phyloP scores from a whole-genome alignment of 2,797 vertebrate species.

The Lerista edwardsae region DNA sequence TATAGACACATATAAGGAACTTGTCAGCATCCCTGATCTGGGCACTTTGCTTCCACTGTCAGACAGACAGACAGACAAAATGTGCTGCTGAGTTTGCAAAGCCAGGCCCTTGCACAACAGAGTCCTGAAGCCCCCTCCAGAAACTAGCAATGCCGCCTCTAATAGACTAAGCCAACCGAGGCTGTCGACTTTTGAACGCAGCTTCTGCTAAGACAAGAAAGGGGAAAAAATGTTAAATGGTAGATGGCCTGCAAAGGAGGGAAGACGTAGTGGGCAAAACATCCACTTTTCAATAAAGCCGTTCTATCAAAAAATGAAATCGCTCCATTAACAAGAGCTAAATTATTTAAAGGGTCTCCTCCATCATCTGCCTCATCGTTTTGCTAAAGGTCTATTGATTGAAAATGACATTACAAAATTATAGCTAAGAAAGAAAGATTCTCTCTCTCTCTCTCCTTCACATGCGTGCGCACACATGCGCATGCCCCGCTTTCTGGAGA shows the following conservation, averaged over 20 bases:
- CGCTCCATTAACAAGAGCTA: slow-evolving; percentile 57
- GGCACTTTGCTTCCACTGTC: no score
- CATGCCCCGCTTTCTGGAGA: neutral
- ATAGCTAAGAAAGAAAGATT: slow-evolving; percentile 49
- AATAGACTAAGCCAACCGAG: neutral
- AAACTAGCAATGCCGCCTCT: neutral
- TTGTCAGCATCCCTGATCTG: no score
- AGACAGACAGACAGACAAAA: neutral
- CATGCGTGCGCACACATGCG: neutral
- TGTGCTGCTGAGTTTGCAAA: neutral
- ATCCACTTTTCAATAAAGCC: slow-evolving; percentile 57
- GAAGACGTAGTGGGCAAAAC: slow-evolving; percentile 56
- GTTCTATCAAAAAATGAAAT: slow-evolving; percentile 58
- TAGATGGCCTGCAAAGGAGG: neutral
- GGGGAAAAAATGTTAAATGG: neutral
- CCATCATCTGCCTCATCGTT: slow-evolving; percentile 64
- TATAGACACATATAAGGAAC: no score
- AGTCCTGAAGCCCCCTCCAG: slow-evolving; percentile 38
- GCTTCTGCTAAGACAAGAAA: neutral
- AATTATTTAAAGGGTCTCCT: slow-evolving; percentile 60
- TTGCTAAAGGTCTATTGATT: slow-evolving; percentile 62
- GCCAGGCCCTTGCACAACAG: slow-evolving; percentile 32
- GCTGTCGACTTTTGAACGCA: neutral
- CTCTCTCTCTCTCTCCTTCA: neutral
- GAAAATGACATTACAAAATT: slow-evolving; percentile 56